Evolutionary conservation across 2,888 invertebrate genomes (phyloP).

Genomic region (Caenorhabditis imperialis): DNA sequence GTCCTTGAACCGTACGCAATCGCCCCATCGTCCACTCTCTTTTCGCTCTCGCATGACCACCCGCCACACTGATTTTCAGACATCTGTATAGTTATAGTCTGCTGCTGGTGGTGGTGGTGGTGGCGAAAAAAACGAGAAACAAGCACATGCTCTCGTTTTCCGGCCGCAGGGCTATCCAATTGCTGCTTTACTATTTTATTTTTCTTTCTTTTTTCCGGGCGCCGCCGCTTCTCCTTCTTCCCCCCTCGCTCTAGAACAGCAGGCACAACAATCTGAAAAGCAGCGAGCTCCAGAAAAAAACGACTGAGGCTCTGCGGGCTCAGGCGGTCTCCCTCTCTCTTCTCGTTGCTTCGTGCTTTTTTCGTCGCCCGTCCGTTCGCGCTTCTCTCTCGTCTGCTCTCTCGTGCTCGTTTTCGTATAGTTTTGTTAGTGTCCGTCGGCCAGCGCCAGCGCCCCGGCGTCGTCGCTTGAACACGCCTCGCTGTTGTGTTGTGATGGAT

Average conservation of each 20-base stretch:
- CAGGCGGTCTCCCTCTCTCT: slow-evolving; percentile 21
- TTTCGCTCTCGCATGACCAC: slow-evolving; percentile 32
- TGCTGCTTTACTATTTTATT: slow-evolving; percentile 56
- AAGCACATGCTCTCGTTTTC: slow-evolving; percentile 46
- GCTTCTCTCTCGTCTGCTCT: background rate
- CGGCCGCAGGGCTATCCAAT: slow-evolving; percentile 45
- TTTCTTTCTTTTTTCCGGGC: slow-evolving; percentile 45
- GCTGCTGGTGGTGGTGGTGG: no score
- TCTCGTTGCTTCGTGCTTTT: slow-evolving; percentile 18
- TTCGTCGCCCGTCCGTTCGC: slow-evolving; percentile 1
- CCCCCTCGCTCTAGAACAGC: slow-evolving; percentile 34
- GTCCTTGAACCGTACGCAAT: slow-evolving; percentile 45
- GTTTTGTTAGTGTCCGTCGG: slow-evolving; percentile 55
- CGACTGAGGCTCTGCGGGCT: slow-evolving; percentile 25
- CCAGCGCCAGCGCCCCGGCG: slow-evolving; percentile 41
- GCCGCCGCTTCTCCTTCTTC: slow-evolving; percentile 25
- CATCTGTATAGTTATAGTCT: slow-evolving; percentile 37
- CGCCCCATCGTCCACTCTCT: slow-evolving; percentile 7
- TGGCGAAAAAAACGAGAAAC: slow-evolving; percentile 26
- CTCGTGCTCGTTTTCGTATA: slow-evolving; percentile 53
- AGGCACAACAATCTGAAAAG: slow-evolving; percentile 52
- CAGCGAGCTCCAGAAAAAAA: slow-evolving; percentile 24
- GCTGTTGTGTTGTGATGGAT: slow-evolving; percentile 51
- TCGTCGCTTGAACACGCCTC: slow-evolving; percentile 48
- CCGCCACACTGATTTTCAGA: slow-evolving; percentile 16